Conservation (phyloP, 2,113 vertebrate species). For the Poicephalus meyeri region DNA sequence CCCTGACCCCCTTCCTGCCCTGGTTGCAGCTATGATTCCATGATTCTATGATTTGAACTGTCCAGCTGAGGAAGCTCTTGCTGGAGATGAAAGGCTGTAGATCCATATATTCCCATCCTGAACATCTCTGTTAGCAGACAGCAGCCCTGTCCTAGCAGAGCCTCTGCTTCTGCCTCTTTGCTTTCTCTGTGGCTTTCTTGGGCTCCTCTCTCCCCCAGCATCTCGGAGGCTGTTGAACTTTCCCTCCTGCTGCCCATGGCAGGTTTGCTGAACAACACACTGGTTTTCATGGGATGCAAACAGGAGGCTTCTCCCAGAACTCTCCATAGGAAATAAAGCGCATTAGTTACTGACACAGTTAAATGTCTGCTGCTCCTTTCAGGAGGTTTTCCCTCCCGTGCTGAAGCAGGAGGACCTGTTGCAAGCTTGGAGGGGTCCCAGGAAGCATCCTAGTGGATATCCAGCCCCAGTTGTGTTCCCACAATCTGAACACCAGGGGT, state of each 20-base stretch:
- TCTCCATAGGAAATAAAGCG: too few species aligned
- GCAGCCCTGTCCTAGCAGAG: background rate
- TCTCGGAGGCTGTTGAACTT: background rate
- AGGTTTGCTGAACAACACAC: background rate
- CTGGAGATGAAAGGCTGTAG: background rate
- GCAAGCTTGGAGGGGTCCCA: fast-evolving
- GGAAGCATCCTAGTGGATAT: background rate
- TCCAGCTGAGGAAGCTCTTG: background rate
- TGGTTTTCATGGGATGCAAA: fast-evolving
- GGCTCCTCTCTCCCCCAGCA: background rate
- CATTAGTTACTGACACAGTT: background rate
- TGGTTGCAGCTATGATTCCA: background rate
- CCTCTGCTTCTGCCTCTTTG: background rate
- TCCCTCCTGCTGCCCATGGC: background rate
- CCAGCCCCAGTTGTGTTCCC: background rate
- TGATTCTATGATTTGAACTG: background rate
- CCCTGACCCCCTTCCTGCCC: background rate
- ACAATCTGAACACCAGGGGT: background rate
- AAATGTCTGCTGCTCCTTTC: background rate
- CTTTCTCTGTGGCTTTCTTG: background rate
- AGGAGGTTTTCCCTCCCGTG: background rate
- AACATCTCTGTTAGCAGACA: background rate
- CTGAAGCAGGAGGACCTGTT: background rate
- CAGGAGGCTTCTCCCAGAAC: background rate
- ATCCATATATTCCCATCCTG: background rate